Conservation (phyloP, 2,888 invertebrate genomes). For the Mythimna loreyi region DNA sequence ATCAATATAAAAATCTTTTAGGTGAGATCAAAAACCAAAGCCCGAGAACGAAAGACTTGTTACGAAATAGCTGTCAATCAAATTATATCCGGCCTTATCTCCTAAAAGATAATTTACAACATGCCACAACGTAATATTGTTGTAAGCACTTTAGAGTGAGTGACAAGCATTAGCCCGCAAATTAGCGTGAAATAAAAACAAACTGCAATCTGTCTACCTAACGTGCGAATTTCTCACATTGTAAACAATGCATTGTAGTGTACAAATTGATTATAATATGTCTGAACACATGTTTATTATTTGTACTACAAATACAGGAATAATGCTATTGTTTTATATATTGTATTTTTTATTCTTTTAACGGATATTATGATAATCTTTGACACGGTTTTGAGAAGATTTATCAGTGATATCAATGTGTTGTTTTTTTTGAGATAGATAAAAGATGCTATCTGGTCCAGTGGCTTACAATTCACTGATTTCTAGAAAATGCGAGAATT, state of each 20-base stretch:
- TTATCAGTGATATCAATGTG: constrained; percentile 28
- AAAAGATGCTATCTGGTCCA: background rate
- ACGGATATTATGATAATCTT: background rate
- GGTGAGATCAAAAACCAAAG: background rate
- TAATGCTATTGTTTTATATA: background rate
- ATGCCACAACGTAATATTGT: constrained; percentile 28
- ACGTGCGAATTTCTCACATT: constrained; percentile 54
- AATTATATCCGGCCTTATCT: constrained; percentile 45
- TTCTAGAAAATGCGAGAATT: background rate
- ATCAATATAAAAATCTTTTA: background rate
- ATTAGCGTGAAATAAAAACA: constrained; percentile 23
- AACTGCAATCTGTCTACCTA: constrained; percentile 26
- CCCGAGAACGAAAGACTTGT: background rate
- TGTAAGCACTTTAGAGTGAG: constrained; percentile 18
- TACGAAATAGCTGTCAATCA: constrained; percentile 29
- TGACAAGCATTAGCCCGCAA: constrained; percentile 11
- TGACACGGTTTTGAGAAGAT: background rate
- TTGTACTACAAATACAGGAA: background rate
- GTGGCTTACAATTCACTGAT: background rate
- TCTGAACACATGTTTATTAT: constrained; percentile 19
- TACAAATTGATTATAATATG: constrained; percentile 46
- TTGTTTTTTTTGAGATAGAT: constrained; percentile 11
- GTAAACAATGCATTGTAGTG: constrained; percentile 41
- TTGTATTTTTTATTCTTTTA: background rate
- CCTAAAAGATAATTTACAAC: constrained; percentile 38